Base-by-base conservation (phyloP, 2,888 invertebrate genomes). In the Epirrhoe alternata region DNA sequence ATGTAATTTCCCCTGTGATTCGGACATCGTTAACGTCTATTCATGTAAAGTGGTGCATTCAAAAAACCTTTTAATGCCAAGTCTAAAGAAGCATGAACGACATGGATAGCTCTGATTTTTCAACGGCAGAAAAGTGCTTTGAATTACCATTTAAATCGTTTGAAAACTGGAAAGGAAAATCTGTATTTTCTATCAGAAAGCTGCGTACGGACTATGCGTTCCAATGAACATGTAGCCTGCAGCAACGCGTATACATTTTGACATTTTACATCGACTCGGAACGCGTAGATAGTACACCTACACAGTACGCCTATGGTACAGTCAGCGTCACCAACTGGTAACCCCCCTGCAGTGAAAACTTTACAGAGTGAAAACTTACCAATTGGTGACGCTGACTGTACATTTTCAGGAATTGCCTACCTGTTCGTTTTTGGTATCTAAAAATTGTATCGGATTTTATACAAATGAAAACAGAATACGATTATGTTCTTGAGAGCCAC, bases 21-120 rank as follows among this genome's bases (percentile, higher is more conserved):
- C 77, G 83, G 83, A 83, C 85, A 76, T 90, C 89, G 88, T 90
- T 90, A 89, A 77, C 81, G 77, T 78, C 85, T 81, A 88, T 91
- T 90, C 90, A 90, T 78, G 78, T 77, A 69, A 83, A 85, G 82
- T 82, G 80, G 75, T 74, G 81, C 56, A 72, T 75, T 78, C 72
- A 73, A 77, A 72, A 70, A 72, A 66, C 69, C 69, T 61, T 74
- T 72, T 59, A 68, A 74, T 71, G 67, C 58, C 51, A 66, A n/a
- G 58, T 64, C 49, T 54, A 56, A 66, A 57, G 58, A 68, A 70
- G 56, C 61, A 33, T 52, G 60, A 57, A 61, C 49, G 64, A 50
- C 53, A 61, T 61, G 67, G 55, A 59, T 54, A 52, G 57, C 17
- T 45, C 61, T 33, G 50, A 51, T 49, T 56, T 66, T 66, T 35